These are phyloP conservation scores for Australoheros facetus DNA, from an alignment of 2,797 vertebrate species.

Conservation along the genomic window DNA sequence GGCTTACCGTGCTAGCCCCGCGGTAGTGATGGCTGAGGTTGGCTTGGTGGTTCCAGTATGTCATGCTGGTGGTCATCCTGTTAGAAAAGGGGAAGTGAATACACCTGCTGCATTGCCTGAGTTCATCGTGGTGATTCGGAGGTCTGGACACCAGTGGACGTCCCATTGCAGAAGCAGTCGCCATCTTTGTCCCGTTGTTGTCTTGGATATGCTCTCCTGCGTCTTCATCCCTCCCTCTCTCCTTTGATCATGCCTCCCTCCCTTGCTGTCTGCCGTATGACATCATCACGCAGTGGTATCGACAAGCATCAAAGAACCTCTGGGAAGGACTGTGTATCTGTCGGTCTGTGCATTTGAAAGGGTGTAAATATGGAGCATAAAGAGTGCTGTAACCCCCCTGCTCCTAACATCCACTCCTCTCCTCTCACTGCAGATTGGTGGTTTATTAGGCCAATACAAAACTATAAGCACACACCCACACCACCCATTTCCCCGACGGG, in stretches of 20 bases:
- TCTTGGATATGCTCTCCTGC: constrained; percentile 77
- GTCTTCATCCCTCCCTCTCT: constrained; percentile 76
- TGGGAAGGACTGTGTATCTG: constrained; percentile 62
- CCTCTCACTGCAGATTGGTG: constrained; percentile 65
- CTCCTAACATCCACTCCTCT: constrained; percentile 58
- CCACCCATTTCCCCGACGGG: constrained; percentile 68
- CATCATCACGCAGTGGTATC: constrained; percentile 79
- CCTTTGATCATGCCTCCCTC: constrained; percentile 76
- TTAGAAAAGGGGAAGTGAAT: constrained; percentile 24
- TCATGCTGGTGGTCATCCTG: constrained; percentile 59
- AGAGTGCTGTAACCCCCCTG: constrained; percentile 56
- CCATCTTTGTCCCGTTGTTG: constrained; percentile 84
- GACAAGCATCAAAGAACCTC: constrained; percentile 78
- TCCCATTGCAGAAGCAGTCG: constrained; percentile 69
- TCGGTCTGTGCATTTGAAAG: constrained; percentile 66
- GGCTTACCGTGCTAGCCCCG: constrained; percentile 75
- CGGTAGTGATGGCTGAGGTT: constrained; percentile 55
- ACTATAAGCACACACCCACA: constrained; percentile 70
- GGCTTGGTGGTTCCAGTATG: constrained; percentile 59
- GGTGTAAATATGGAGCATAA: constrained; percentile 70
- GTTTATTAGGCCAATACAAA: constrained; percentile 71
- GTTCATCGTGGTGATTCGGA: constrained; percentile 39
- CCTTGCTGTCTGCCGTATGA: constrained; percentile 75
- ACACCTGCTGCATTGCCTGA: constrained; percentile 19
- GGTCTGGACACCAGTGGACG: constrained; percentile 66